Percentiles rank a stretch among this genome's conserved stretches.
phyloP scores from a whole-genome alignment of 2,888 invertebrate species.

The Venusia cambrica region DNA sequence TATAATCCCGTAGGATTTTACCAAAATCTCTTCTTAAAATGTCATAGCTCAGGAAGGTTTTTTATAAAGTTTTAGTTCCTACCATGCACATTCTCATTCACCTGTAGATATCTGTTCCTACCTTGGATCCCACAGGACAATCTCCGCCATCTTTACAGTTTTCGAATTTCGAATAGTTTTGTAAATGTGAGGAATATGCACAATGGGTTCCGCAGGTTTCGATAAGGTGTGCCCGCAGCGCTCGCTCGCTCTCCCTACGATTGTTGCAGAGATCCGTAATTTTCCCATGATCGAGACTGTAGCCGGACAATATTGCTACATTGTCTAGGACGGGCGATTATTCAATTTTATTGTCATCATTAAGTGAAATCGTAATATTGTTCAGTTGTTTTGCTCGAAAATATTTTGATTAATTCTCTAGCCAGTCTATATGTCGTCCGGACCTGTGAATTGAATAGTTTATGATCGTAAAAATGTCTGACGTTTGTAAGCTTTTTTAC shows the following conservation, averaged over 20 bases:
- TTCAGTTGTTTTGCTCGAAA: constrained; percentile 3
- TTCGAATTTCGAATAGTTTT: constrained; percentile 23
- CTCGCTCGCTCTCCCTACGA: constrained; percentile 37
- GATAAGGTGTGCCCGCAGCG: constrained; percentile 30
- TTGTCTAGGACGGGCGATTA: constrained; percentile 43
- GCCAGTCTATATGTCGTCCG: no score
- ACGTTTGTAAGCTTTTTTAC: no score
- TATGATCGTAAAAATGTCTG: no score
- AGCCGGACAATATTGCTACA: constrained; percentile 48
- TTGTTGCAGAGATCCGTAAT: constrained; percentile 54
- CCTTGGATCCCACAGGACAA: no score
- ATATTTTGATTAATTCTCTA: background rate
- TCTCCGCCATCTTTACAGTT: constrained; percentile 23
- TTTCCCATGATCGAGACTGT: constrained; percentile 66
- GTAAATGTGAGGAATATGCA: constrained; percentile 46
- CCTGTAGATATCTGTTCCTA: no score
- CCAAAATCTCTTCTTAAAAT: no score
- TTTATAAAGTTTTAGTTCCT: no score
- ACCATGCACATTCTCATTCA: no score
- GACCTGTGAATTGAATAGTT: no score
- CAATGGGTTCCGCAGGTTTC: constrained; percentile 21
- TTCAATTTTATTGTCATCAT: constrained; percentile 40
- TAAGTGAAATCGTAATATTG: constrained; percentile 7
- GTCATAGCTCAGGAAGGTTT: no score
- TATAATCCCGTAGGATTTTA: no score